A percentile compares a stretch with the other conserved stretches of the same genome.
Conservation (phyloP, 2,113 vertebrate species). For the Cyprinodon variegatus region DNA sequence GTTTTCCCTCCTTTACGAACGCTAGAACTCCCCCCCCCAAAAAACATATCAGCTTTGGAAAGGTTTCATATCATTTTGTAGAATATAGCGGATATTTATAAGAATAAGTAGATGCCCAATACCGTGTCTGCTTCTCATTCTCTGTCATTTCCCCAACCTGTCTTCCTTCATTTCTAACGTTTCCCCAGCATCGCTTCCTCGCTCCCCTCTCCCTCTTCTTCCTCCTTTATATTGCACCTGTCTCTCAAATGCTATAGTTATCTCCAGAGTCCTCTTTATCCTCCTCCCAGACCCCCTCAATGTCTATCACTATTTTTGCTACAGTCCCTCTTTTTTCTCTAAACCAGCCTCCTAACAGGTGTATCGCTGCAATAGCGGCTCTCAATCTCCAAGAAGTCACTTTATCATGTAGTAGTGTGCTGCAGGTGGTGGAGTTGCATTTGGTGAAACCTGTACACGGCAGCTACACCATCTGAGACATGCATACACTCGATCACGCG, state of each 20-base stretch:
- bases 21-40: constrained; percentile 13
- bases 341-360: constrained; percentile 56
- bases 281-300: constrained; percentile 18
- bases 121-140: constrained; percentile 48
- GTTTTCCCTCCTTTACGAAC: constrained; percentile 35
- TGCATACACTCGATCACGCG: not conserved
- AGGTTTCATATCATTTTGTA: constrained; percentile 19
- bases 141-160: constrained; percentile 56
- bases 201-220: constrained; percentile 32
- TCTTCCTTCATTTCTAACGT: constrained; percentile 48
- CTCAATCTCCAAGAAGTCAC: constrained; percentile 56
- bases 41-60: constrained; percentile 6
- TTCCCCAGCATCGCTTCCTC: constrained; percentile 1
- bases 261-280: constrained; percentile 68
- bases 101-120: constrained; percentile 70
- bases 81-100: constrained; percentile 59
- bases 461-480: constrained; percentile 18
- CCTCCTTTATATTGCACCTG: constrained; percentile 74
- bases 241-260: constrained; percentile 72
- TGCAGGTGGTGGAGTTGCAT: not conserved
- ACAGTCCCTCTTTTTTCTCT: constrained; percentile 31
- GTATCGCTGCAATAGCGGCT: constrained; percentile 55
- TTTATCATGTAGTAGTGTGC: constrained; percentile 48
- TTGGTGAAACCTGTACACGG: not conserved
- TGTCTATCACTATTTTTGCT: constrained; percentile 47